Percentiles rank a stretch among this genome's conserved stretches.
phyloP scores from a whole-genome alignment of 2,888 invertebrate genomes.

The Parnassius mnemosyne region DNA sequence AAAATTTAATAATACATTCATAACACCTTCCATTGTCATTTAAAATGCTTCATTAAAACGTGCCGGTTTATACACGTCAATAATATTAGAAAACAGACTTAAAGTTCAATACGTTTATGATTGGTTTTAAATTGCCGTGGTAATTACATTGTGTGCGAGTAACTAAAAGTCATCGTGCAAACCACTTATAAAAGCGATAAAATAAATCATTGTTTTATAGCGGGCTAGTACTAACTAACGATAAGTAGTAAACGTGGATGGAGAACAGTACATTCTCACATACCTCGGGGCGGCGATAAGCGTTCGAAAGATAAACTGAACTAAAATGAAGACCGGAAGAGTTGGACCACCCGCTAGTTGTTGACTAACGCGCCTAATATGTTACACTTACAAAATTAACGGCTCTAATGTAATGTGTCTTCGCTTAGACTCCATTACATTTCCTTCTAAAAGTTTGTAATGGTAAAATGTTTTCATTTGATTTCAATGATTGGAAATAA shows the following conservation, averaged over 20 bases:
- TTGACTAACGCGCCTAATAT: constrained; percentile 22
- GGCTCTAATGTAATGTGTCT: background rate
- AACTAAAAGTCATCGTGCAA: background rate
- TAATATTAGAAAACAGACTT: background rate
- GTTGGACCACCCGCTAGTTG: constrained; percentile 23
- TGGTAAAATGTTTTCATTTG: background rate
- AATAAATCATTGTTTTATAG: constrained; percentile 19
- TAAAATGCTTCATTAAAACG: too few relatives aligned
- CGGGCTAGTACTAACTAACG: background rate
- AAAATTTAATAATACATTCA: too few relatives aligned
- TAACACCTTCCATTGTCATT: too few relatives aligned
- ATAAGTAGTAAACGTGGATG: constrained; percentile 3
- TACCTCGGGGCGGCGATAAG: constrained; percentile 23
- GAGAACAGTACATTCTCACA: constrained; percentile 17
- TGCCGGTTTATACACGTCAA: background rate
- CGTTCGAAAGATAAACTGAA: constrained; percentile 27
- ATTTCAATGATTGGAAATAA: too few relatives aligned
- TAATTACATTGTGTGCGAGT: background rate
- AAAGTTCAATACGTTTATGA: background rate
- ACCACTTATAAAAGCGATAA: constrained; percentile 3
- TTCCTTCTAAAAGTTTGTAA: background rate
- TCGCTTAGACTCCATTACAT: constrained; percentile 8
- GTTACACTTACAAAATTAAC: constrained; percentile 6
- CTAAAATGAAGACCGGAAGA: constrained; percentile 24
- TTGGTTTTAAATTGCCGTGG: background rate